Conservation (phyloP, 92 coral and sea anemone genomes). For the Parazoanthus swiftii region DNA sequence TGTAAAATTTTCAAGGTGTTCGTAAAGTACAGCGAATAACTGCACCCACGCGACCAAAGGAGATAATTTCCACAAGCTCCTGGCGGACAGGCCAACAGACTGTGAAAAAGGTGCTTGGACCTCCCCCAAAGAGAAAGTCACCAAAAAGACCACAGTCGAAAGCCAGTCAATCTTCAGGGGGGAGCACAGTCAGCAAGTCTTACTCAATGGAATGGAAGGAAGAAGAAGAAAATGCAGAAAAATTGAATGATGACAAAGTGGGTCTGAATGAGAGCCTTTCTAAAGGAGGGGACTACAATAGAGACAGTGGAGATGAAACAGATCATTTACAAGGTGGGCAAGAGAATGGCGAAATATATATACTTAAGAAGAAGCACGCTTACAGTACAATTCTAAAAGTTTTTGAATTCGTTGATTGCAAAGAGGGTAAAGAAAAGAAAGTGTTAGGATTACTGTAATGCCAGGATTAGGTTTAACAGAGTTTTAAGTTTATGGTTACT, state of each 20-base stretch:
- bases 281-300: not conserved
- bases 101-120: slow-evolving; percentile 82
- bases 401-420: no score
- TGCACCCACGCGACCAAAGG: slow-evolving; percentile 79
- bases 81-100: slow-evolving; percentile 97
- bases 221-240: slow-evolving; percentile 1
- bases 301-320: not conserved
- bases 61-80: slow-evolving; percentile 79
- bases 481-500: no score
- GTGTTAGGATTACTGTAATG: no score
- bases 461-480: no score
- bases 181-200: slow-evolving; percentile 32
- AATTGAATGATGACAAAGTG: not conserved
- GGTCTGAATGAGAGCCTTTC: not conserved
- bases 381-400: no score
- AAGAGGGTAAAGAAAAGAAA: no score
- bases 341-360: not conserved
- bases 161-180: slow-evolving; percentile 54
- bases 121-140: slow-evolving; percentile 60
- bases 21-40: slow-evolving; percentile 78
- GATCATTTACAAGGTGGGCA: slow-evolving; percentile 23
- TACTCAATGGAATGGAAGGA: slow-evolving; percentile 42
- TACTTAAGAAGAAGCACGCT: not conserved
- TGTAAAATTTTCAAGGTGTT: slow-evolving; percentile 43
- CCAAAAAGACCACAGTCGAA: slow-evolving; percentile 59